These are phyloP conservation scores for Mesochorus sp. DNA, from an alignment of 2,888 invertebrate genomes.

Conservation along the genomic window DNA sequence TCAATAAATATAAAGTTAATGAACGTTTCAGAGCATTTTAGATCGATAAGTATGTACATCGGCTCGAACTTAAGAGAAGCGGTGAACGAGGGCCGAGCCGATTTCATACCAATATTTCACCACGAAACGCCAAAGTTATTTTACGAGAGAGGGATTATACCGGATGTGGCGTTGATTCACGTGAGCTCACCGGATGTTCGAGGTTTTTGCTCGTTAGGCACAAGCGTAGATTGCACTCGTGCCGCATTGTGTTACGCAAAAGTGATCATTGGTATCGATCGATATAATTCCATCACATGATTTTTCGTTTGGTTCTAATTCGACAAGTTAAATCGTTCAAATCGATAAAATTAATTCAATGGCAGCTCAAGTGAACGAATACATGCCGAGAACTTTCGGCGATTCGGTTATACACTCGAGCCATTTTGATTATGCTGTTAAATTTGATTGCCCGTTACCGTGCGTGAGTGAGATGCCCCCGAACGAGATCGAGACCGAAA, in stretches of 20 bases:
- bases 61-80: conserved; percentile 94
- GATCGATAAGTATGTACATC: conserved; percentile 95
- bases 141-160: conserved; percentile 90
- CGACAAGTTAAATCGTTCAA: neutral
- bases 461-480: conserved; percentile 87
- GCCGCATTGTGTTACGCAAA: conserved; percentile 93
- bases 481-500: conserved; percentile 87
- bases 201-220: conserved; percentile 96
- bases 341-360: neutral
- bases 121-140: conserved; percentile 96
- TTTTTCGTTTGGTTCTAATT: neutral
- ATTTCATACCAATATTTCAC: conserved; percentile 95
- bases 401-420: conserved; percentile 95
- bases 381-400: conserved; percentile 97
- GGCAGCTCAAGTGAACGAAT: conserved; percentile 91
- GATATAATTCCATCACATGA: conserved; percentile 74
- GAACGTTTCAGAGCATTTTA: conserved; percentile 84
- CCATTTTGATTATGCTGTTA: conserved; percentile 94
- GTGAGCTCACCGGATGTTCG: conserved; percentile 93
- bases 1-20: too few relatives aligned
- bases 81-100: conserved; percentile 94
- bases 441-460: conserved; percentile 87
- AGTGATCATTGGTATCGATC: conserved; percentile 94
- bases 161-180: conserved; percentile 92
- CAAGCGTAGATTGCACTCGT: conserved; percentile 95